Evolutionary conservation across 2,888 invertebrate species (phyloP).

Genomic region (Thelaira solivaga): DNA sequence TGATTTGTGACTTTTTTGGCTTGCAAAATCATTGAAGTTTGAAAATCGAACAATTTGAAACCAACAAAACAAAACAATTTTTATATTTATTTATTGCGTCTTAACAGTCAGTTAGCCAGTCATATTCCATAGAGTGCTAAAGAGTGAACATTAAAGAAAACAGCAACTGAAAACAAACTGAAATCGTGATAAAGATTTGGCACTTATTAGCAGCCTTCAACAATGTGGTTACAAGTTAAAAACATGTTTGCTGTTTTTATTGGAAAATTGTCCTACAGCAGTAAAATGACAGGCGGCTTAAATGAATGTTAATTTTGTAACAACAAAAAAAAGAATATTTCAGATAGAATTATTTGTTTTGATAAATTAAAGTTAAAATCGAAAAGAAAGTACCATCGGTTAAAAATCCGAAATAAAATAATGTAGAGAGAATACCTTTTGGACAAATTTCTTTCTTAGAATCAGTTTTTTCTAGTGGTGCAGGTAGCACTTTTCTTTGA

Average conservation of each 20-base stretch:
- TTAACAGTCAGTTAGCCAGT: background rate
- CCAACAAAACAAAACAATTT: constrained; percentile 46
- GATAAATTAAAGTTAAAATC: no score
- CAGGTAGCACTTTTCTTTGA: no score
- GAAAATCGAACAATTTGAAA: constrained; percentile 39
- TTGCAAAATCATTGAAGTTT: constrained; percentile 49
- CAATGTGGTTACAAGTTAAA: constrained; percentile 40
- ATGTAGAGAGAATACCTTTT: no score
- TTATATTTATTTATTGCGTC: constrained; percentile 51
- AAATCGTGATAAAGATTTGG: constrained; percentile 70
- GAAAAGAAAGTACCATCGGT: no score
- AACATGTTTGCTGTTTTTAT: background rate
- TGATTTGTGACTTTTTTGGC: constrained; percentile 46
- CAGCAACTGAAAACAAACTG: constrained; percentile 35
- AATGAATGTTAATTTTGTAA: background rate
- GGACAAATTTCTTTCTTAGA: no score
- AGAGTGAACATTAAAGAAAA: constrained; percentile 31
- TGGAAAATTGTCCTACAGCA: constrained; percentile 5
- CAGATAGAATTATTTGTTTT: no score
- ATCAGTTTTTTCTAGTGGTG: no score
- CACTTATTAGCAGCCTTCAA: constrained; percentile 68
- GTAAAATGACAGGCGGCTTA: background rate
- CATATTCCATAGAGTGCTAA: constrained; percentile 22
- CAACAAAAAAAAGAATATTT: no score
- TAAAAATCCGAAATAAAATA: no score